Conservation (phyloP, 2,797 vertebrate species). For the Macrochelys suwanniensis region DNA sequence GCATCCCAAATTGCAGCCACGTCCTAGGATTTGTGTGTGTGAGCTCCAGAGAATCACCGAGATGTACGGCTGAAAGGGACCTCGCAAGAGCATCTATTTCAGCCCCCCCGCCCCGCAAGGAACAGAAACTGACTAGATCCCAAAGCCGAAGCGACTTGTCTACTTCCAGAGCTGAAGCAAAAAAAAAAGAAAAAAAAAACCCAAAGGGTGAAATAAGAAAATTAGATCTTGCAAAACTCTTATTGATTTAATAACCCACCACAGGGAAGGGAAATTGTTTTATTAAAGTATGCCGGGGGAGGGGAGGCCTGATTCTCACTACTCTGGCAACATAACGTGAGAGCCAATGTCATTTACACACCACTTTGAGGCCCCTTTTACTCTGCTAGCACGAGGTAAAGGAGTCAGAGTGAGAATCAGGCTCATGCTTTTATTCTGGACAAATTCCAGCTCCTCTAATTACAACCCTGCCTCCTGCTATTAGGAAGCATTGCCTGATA, state of each 20-base stretch:
- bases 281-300: neutral
- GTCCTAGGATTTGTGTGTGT: neutral
- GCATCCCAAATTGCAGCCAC: neutral
- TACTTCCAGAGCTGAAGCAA: neutral
- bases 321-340: neutral
- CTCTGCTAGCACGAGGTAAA: neutral
- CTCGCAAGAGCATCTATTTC: no score
- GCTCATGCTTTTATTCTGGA: neutral
- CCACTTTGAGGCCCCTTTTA: neutral
- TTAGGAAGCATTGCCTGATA: neutral
- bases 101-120: neutral
- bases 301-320: neutral
- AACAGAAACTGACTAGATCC: neutral
- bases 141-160: neutral
- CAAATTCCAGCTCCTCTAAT: neutral
- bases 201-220: neutral
- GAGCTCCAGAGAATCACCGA: no score
- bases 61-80: no score
- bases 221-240: neutral
- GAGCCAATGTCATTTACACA: neutral
- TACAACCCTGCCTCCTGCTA: neutral
- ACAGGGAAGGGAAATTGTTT: neutral
- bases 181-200: neutral
- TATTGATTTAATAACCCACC: neutral
- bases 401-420: neutral